Base-by-base conservation (phyloP, 2,113 vertebrate genomes). In the Chaetodon auriga region DNA sequence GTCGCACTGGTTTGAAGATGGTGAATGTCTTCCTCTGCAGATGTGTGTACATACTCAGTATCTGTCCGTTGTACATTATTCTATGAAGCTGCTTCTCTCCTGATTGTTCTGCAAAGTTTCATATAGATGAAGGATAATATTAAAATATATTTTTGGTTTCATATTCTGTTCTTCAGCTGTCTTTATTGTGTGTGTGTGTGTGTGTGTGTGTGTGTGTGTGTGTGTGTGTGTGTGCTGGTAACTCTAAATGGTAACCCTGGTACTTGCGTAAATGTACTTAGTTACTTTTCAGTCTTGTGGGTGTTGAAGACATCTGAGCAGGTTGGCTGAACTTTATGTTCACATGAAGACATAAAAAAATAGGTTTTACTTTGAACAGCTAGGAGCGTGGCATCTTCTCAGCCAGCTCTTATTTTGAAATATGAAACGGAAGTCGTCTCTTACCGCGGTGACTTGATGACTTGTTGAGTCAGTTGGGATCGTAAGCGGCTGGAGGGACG, bases 331-430 rank as follows among this genome's bases (percentile, higher is more conserved):
- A 30, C 30, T 30, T 30, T 30, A 30, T 30, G 30, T 30, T 3
- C 30, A 30, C 30, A 30, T 30, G 30, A 30, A 30, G 30, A 41
- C 6, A 41, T 41, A 5, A 8, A 41, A 41, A 41, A 48, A 16
- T 55, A 2, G 4, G 4, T 51, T 80, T 65, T 80, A 58, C 71
- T 76, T 41, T 85, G 78, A 76, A 80, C 70, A 53, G 51, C 3
- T 9, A 9, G 0, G 12, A n/a, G 0, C 2, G 6, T 9, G 4
- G n/a, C 36, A 3, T 0, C 15, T 18, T 35, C 4, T 7, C 10
- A 63, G 0, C 0, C 1, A 3, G 11, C 71, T 63, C 48, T 90
- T 85, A 83, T 78, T 85, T 68, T 83, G 77, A 78, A 68, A 58
- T 15, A 2, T 1, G 12, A 4, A 16, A 13, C 8, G 58, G 80